phyloP scores from a whole-genome alignment of 2,888 invertebrate genomes.

The Pterobdella sp. region DNA sequence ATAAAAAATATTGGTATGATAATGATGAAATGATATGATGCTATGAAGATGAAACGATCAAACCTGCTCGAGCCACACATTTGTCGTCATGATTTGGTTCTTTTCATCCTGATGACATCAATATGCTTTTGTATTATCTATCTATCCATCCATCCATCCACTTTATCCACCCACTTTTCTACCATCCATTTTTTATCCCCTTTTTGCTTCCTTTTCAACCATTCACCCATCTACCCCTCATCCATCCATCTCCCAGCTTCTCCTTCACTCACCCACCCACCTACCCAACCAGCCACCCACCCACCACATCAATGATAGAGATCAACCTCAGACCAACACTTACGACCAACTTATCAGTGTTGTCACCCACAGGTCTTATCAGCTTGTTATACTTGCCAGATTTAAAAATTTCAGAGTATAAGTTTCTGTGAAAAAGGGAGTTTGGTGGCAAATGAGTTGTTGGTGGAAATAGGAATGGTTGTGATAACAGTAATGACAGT shows the following conservation, averaged over 20 bases:
- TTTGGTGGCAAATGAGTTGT: too few relatives aligned
- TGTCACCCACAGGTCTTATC: conserved; percentile 87
- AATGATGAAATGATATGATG: neutral
- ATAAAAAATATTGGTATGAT: too few relatives aligned
- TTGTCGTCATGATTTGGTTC: conserved; percentile 63
- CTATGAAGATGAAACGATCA: conserved; percentile 48
- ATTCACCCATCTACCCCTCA: neutral
- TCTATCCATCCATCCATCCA: conserved; percentile 7
- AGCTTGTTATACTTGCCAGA: conserved; percentile 77
- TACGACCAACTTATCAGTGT: conserved; percentile 85
- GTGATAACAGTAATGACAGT: too few relatives aligned
- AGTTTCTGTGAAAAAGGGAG: conserved; percentile 83
- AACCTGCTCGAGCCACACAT: conserved; percentile 33
- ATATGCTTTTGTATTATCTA: too few relatives aligned
- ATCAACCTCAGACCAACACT: conserved; percentile 66
- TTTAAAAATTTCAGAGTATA: conserved; percentile 89
- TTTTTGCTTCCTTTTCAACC: neutral
- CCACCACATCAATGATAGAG: conserved; percentile 37
- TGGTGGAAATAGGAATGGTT: too few relatives aligned
- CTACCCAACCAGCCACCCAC: neutral
- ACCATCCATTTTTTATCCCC: neutral
- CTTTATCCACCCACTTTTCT: neutral
- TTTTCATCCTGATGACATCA: conserved; percentile 74
- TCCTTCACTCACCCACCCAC: neutral
- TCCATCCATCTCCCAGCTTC: neutral